Conservation (phyloP, 2,888 invertebrate genomes). For the Octonoba sinensis region DNA sequence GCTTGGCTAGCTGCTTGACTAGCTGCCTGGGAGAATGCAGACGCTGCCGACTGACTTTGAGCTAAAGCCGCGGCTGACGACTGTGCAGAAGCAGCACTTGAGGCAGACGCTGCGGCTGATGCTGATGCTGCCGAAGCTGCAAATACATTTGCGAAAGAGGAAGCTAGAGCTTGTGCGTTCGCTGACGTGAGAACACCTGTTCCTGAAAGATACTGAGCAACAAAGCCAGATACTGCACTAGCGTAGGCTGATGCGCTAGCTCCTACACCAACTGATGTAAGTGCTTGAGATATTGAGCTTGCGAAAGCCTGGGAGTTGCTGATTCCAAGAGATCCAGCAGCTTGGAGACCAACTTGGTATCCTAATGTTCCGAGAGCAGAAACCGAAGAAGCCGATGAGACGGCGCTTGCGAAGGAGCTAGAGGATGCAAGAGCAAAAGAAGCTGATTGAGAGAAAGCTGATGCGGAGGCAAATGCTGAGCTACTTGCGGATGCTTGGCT, state of each 20-base stretch:
- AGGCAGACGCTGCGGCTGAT: neutral
- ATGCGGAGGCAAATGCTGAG: neutral
- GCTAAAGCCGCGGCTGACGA: constrained; percentile 6
- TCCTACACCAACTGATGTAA: constrained; percentile 1
- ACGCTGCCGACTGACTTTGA: neutral
- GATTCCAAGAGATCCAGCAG: constrained; percentile 10
- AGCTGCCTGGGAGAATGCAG: neutral
- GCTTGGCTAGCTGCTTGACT: constrained; percentile 3
- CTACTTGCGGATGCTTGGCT: neutral
- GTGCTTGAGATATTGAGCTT: constrained; percentile 11
- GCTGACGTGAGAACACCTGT: neutral
- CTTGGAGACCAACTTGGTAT: neutral
- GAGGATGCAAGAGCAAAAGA: constrained; percentile 10
- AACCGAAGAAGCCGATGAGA: constrained; percentile 16
- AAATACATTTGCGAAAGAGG: neutral
- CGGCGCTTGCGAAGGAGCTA: constrained; percentile 16
- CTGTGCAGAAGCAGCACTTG: neutral
- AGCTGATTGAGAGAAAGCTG: constrained; percentile 12
- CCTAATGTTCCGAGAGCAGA: constrained; percentile 1
- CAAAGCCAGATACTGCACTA: constrained; percentile 10
- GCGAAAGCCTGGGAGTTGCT: constrained; percentile 5
- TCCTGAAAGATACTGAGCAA: neutral
- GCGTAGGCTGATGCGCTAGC: constrained; percentile 21
- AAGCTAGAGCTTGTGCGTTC: constrained; percentile 19
- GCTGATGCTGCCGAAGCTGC: neutral